Evolutionary conservation across 1,140 invertebrate genomes (phyloP).

Genomic region (Acromyrmex charruanus): DNA sequence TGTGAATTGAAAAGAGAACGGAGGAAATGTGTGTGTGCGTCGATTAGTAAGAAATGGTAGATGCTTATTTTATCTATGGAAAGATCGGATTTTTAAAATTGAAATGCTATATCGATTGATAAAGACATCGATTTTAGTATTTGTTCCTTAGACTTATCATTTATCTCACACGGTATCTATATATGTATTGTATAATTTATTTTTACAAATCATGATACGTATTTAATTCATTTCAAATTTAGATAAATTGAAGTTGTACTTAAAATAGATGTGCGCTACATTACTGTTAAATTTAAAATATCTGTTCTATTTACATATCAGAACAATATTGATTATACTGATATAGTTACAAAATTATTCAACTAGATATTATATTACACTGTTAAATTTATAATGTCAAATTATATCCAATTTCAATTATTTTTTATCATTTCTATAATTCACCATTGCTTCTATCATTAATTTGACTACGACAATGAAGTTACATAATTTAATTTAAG

Average conservation of each 20-base stretch:
- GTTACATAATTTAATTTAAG: too few relatives aligned
- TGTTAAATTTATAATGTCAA: too few relatives aligned
- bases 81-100: background rate
- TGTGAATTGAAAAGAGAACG: background rate
- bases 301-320: background rate
- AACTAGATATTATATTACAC: too few relatives aligned
- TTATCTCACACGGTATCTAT: background rate
- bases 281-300: background rate
- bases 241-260: background rate
- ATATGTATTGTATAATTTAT: background rate
- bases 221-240: background rate
- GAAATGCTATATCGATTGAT: background rate
- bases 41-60: background rate
- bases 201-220: background rate
- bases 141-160: background rate
- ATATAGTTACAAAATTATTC: background rate
- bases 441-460: too few relatives aligned
- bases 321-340: constrained; percentile 9
- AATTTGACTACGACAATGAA: too few relatives aligned
- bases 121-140: background rate
- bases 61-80: background rate
- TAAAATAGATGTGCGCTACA: background rate
- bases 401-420: too few relatives aligned
- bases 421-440: too few relatives aligned
- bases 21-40: background rate